Base-by-base conservation (phyloP, 2,888 invertebrate genomes). In the Diploptera punctata region DNA sequence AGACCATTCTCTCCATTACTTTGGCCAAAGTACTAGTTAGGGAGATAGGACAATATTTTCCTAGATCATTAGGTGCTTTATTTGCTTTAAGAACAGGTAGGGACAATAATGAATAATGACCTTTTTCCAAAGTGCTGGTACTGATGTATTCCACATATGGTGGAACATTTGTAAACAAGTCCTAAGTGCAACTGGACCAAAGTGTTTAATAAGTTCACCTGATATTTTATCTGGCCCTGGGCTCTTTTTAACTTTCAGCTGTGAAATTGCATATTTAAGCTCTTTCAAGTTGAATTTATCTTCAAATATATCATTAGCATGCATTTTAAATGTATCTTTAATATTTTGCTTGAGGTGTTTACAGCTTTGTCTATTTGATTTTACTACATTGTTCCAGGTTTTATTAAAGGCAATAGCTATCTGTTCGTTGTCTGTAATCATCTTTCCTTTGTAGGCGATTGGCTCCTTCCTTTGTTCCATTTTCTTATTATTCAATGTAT, bases 1-100 rank as follows among this genome's bases (percentile, higher is more conserved):
- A 47, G n/a, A 47, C n/a, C 47, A 47, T 47, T 47, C 47, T 47
- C n/a, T 47, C 47, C 47, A 47, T 47, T 47, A 47, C 47, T 47
- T 47, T 47, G n/a, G 47, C 47, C 47, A 47, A 47, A n/a, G n/a
- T 47, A n/a, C 47, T 47, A n/a, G 47, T 47, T 4, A 47, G 47
- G 47, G 47, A 47, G 47, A 47, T 47, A 13, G 47, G 47, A 47
- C n/a, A n/a, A n/a, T n/a, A 47, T 7, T 47, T 47, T 13, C 47
- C n/a, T n/a, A 47, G 4, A 38, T 38, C 38, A 13, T 38, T 38
- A 38, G 38, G 38, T 38, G 38, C 38, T 38, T 38, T 38, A n/a
- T n/a, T n/a, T n/a, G n/a, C n/a, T n/a, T n/a, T n/a, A n/a, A n/a
- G n/a, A n/a, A n/a, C n/a, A n/a, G n/a, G n/a, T n/a, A n/a, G 4